A percentile compares a stretch with the other conserved stretches of the same genome.
Evolutionary conservation across 2,797 vertebrate genomes (phyloP).

Genomic region (Podarcis lilfordi): DNA sequence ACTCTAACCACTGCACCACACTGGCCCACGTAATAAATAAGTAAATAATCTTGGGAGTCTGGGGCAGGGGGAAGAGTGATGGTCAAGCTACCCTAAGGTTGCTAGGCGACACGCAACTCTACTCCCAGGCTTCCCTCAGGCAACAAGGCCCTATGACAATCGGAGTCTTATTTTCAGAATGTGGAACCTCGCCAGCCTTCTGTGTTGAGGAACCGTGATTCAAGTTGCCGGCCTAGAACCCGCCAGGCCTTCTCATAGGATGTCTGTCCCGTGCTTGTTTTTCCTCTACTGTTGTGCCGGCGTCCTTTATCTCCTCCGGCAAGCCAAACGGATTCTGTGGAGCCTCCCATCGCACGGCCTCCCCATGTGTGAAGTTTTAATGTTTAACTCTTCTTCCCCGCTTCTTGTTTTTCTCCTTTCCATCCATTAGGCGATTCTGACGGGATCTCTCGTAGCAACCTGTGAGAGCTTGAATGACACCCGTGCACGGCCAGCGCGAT

Average conservation of each 20-base stretch:
- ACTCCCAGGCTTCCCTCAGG: neutral
- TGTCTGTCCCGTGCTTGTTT: neutral
- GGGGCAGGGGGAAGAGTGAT: too few species aligned
- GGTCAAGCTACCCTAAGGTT: neutral
- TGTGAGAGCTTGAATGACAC: slow-evolving; percentile 58
- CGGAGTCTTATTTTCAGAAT: neutral
- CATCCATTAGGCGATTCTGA: slow-evolving; percentile 73
- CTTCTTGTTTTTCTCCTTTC: slow-evolving; percentile 56
- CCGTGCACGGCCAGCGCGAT: slow-evolving; percentile 57
- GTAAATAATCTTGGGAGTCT: too few species aligned
- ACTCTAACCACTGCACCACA: too few species aligned
- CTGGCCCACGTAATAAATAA: too few species aligned
- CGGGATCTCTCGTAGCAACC: slow-evolving; percentile 56
- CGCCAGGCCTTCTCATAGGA: neutral
- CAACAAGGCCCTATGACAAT: neutral
- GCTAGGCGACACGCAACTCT: neutral
- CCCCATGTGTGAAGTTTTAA: neutral
- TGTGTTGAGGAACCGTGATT: neutral
- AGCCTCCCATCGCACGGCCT: neutral
- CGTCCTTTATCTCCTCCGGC: rapidly evolving
- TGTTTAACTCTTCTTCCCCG: slow-evolving; percentile 41
- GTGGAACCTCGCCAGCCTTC: neutral
- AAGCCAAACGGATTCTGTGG: neutral
- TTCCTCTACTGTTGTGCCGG: neutral
- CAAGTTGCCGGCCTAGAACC: neutral